Evolutionary conservation across 2,888 invertebrate species (phyloP).

Genomic region (Ophonus ardosiacus): DNA sequence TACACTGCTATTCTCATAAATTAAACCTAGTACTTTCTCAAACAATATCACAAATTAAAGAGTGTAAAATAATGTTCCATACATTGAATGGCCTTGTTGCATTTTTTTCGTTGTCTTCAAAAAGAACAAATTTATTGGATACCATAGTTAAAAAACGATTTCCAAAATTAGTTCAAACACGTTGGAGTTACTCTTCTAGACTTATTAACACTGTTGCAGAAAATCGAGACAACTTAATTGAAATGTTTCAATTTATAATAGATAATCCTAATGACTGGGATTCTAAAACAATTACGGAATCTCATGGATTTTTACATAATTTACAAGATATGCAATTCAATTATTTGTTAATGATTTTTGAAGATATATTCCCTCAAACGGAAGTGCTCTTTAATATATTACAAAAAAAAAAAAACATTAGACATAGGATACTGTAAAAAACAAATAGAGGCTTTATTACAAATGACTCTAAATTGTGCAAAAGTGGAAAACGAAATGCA

Average conservation of each 20-base stretch:
- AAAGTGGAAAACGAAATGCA: background rate
- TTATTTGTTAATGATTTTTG: slow-evolving; percentile 27
- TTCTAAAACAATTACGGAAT: background rate
- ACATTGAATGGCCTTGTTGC: slow-evolving; percentile 24
- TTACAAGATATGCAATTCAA: slow-evolving; percentile 23
- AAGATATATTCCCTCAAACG: background rate
- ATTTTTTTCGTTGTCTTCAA: slow-evolving; percentile 17
- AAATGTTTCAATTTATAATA: slow-evolving; percentile 1
- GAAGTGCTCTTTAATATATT: background rate
- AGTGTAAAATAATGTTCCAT: slow-evolving; percentile 25
- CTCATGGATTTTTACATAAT: background rate
- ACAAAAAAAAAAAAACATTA: background rate
- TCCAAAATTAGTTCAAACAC: slow-evolving; percentile 52
- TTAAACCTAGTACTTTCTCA: slow-evolving; percentile 55
- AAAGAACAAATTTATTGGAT: slow-evolving; percentile 52
- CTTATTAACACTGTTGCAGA: background rate
- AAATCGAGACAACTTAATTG: background rate
- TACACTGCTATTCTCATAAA: slow-evolving; percentile 66
- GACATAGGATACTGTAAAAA: background rate
- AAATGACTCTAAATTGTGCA: slow-evolving; percentile 12
- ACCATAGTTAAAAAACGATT: slow-evolving; percentile 34
- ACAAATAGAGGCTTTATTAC: background rate
- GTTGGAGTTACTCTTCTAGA: slow-evolving; percentile 60
- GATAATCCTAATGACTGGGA: slow-evolving; percentile 28
- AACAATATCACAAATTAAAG: background rate